phyloP scores from a whole-genome alignment of 2,888 invertebrate genomes.

The Choreutis nemorana region DNA sequence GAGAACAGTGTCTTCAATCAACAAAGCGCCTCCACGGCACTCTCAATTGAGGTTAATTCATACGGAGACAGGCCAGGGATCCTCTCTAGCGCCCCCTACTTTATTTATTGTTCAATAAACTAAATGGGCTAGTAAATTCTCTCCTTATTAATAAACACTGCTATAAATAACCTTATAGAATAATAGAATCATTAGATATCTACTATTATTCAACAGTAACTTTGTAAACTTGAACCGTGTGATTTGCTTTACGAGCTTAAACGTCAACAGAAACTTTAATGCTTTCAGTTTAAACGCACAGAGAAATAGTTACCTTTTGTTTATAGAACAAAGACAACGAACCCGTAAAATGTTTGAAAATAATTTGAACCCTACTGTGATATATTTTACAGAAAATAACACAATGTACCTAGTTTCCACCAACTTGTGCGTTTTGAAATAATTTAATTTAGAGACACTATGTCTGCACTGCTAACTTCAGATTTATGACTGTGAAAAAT shows the following conservation, averaged over 20 bases:
- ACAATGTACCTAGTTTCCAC: too few species aligned
- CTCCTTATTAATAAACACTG: too few species aligned
- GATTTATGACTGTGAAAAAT: too few species aligned
- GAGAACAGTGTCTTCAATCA: constrained; percentile 53
- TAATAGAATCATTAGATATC: too few species aligned
- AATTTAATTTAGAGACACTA: too few species aligned
- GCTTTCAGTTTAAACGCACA: constrained; percentile 26
- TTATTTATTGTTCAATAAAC: constrained; percentile 58
- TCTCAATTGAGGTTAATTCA: constrained; percentile 65
- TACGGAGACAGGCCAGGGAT: constrained; percentile 56
- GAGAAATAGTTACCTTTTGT: constrained; percentile 36
- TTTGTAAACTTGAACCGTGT: constrained; percentile 14
- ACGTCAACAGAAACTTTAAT: constrained; percentile 31
- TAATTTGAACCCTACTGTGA: too few species aligned
- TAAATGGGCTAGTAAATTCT: constrained; percentile 41
- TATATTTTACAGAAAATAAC: too few species aligned
- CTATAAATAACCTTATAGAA: too few species aligned
- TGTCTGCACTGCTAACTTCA: too few species aligned
- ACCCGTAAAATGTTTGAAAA: constrained; percentile 51
- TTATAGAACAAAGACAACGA: constrained; percentile 55
- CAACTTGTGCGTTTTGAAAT: too few species aligned
- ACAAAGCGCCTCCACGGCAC: constrained; percentile 56
- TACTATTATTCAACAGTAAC: constrained; percentile 6
- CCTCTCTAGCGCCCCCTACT: constrained; percentile 55
- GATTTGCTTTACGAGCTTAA: constrained; percentile 25